Evolutionary conservation across 2,888 invertebrate genomes (phyloP).

Genomic region (Patella depressa): DNA sequence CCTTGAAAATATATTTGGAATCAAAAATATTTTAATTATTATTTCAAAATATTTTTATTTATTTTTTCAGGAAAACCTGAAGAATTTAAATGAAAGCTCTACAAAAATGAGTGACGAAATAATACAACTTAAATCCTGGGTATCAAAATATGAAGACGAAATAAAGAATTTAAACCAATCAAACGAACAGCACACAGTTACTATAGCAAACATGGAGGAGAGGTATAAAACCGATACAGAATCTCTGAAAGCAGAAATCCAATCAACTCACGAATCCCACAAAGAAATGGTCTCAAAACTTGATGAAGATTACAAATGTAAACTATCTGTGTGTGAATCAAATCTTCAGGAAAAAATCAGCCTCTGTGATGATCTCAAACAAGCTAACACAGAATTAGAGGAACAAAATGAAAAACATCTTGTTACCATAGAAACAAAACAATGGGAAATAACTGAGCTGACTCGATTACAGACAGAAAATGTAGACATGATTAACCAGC

Average conservation of each 20-base stretch:
- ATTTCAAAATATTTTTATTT: background rate
- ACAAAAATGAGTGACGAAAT: constrained; percentile 39
- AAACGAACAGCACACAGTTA: background rate
- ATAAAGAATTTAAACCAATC: background rate
- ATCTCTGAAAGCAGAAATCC: background rate
- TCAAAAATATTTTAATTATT: too few species aligned
- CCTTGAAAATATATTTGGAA: too few species aligned
- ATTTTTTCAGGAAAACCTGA: constrained; percentile 21
- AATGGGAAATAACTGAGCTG: constrained; percentile 4
- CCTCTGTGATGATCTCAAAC: background rate
- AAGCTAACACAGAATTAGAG: background rate
- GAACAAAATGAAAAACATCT: background rate
- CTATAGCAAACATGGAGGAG: background rate
- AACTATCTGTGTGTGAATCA: background rate
- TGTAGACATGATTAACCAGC: constrained; percentile 25
- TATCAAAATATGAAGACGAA: background rate
- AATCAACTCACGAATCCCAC: background rate
- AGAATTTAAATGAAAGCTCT: constrained; percentile 36
- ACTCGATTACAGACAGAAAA: background rate
- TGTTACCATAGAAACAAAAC: background rate
- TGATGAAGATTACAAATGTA: constrained; percentile 13
- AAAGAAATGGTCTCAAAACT: constrained; percentile 35
- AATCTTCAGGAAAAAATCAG: background rate
- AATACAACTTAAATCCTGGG: constrained; percentile 35
- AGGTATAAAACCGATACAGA: background rate